phyloP scores from a whole-genome alignment of 2,113 vertebrate genomes.

The Ptilonorhynchus violaceus region DNA sequence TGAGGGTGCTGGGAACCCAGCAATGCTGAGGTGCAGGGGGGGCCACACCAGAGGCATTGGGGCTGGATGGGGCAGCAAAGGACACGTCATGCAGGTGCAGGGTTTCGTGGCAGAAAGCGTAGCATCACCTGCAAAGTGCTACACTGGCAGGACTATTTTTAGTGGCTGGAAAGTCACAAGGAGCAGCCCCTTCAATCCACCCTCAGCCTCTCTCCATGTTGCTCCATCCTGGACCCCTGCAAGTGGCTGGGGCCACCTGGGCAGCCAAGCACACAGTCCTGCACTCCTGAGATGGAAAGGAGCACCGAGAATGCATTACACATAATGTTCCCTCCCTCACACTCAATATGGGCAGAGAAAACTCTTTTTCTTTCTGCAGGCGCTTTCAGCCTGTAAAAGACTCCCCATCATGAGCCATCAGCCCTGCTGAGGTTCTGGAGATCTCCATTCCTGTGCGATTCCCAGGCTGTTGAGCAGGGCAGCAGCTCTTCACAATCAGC shows the following conservation, averaged over 20 bases:
- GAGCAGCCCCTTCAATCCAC: background rate
- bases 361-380: background rate
- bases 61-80: background rate
- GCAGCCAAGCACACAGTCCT: background rate
- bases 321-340: background rate
- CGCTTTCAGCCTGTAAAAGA: background rate
- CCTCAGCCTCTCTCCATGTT: background rate
- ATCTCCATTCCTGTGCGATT: background rate
- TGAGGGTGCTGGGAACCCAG: background rate
- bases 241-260: background rate
- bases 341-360: background rate
- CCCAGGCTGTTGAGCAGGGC: background rate
- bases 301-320: background rate
- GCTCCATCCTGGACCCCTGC: background rate
- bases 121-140: background rate
- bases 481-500: background rate
- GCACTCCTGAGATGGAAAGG: background rate
- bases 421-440: background rate
- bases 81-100: fast-evolving
- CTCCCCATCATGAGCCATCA: background rate
- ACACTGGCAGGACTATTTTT: background rate
- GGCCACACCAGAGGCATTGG: background rate
- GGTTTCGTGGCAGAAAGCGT: background rate
- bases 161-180: background rate
- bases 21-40: background rate